Conservation (phyloP, 2,888 invertebrate species). For the Antheraea assamensis region DNA sequence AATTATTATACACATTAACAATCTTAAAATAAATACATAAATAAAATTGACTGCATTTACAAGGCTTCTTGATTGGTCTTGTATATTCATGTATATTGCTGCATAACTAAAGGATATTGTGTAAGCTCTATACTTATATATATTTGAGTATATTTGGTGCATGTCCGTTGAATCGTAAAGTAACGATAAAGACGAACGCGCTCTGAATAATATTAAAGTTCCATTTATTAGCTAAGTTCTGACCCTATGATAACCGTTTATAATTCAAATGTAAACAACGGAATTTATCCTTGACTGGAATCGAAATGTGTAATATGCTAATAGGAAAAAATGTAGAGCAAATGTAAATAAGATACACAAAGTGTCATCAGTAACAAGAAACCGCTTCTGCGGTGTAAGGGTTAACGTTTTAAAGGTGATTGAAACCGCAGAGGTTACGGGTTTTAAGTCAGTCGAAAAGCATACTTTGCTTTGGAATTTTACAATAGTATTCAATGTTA, state of each 20-base stretch:
- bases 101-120: not conserved
- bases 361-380: constrained; percentile 16
- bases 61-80: too few relatives aligned
- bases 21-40: too few relatives aligned
- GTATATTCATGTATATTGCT: too few relatives aligned
- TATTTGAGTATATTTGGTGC: not conserved
- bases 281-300: constrained; percentile 28
- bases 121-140: not conserved
- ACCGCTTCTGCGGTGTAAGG: not conserved
- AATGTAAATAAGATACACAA: constrained; percentile 20
- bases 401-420: not conserved
- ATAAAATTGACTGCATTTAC: too few relatives aligned
- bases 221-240: constrained; percentile 7
- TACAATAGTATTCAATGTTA: too few relatives aligned
- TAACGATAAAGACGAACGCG: not conserved
- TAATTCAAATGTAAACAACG: constrained; percentile 27
- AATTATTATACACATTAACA: too few relatives aligned
- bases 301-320: constrained; percentile 19
- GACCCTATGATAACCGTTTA: constrained; percentile 13
- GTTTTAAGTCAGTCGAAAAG: not conserved
- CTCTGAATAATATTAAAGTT: constrained; percentile 3
- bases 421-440: not conserved
- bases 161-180: not conserved
- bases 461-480: too few relatives aligned
- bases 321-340: constrained; percentile 16